Percentiles rank a stretch among this genome's conserved stretches.
Conservation (phyloP, 1,140 invertebrate species). For the Colletes latitarsis region DNA sequence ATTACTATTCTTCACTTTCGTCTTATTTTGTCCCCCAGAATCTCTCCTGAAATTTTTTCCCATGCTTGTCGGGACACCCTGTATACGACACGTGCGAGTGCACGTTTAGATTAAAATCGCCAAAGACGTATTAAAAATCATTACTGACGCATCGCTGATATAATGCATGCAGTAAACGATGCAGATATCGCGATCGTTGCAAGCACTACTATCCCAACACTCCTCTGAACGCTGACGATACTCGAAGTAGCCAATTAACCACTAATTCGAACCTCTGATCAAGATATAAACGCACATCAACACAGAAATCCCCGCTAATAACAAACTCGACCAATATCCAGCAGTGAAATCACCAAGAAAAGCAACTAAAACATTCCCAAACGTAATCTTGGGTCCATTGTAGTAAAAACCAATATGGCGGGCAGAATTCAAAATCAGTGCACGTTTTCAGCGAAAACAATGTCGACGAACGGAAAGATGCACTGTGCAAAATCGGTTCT, state of each 20-base stretch:
- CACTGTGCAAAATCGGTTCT: too few species aligned
- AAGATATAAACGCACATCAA: slow-evolving; percentile 23
- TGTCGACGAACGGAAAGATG: too few species aligned
- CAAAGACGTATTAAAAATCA: slow-evolving; percentile 4
- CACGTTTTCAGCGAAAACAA: too few species aligned
- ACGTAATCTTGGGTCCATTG: too few species aligned
- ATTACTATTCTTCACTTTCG: too few species aligned
- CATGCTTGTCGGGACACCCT: too few species aligned
- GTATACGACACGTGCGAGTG: too few species aligned
- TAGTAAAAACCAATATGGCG: too few species aligned
- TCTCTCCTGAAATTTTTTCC: too few species aligned
- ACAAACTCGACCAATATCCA: background rate
- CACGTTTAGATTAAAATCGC: too few species aligned
- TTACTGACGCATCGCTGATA: background rate
- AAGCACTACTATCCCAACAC: slow-evolving; percentile 11
- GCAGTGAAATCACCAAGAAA: background rate
- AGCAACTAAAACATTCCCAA: background rate
- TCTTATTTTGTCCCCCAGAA: too few species aligned
- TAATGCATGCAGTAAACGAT: background rate
- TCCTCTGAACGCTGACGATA: slow-evolving; percentile 5
- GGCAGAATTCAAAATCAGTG: too few species aligned
- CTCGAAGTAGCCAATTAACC: slow-evolving; percentile 13
- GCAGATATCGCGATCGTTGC: slow-evolving; percentile 7
- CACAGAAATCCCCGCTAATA: background rate
- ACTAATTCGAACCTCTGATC: slow-evolving; percentile 13